phyloP scores from a whole-genome alignment of 2,888 invertebrate species.

The Trachelus stipa region DNA sequence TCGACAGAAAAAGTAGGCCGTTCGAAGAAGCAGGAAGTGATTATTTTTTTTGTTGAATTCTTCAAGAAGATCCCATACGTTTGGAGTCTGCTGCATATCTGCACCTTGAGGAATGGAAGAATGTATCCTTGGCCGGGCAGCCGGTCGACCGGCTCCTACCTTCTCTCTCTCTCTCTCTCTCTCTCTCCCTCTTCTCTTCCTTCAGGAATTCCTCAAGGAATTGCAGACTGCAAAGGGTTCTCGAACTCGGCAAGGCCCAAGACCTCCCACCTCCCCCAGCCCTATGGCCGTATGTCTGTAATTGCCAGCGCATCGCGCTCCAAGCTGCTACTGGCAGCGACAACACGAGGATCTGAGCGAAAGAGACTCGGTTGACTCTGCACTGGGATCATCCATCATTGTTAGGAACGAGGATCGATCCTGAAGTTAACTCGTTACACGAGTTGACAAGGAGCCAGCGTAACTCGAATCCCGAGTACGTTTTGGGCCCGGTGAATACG shows the following conservation, averaged over 20 bases:
- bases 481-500: no score
- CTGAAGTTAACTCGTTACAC: background rate
- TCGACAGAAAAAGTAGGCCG: background rate
- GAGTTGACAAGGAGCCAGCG: background rate
- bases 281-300: background rate
- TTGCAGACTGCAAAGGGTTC: background rate
- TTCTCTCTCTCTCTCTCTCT: background rate
- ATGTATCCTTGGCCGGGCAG: background rate
- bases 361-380: background rate
- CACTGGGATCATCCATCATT: background rate
- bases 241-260: background rate
- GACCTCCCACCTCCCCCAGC: background rate
- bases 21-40: background rate
- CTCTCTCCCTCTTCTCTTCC: background rate
- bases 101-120: background rate
- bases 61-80: background rate
- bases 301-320: background rate
- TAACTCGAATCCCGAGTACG: background rate
- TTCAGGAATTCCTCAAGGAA: background rate
- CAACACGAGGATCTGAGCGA: background rate
- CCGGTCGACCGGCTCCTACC: background rate
- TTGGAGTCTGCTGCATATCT: background rate
- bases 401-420: background rate
- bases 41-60: background rate
- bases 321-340: background rate